Conservation (phyloP, 2,113 vertebrate species). For the Callipepla californica region DNA sequence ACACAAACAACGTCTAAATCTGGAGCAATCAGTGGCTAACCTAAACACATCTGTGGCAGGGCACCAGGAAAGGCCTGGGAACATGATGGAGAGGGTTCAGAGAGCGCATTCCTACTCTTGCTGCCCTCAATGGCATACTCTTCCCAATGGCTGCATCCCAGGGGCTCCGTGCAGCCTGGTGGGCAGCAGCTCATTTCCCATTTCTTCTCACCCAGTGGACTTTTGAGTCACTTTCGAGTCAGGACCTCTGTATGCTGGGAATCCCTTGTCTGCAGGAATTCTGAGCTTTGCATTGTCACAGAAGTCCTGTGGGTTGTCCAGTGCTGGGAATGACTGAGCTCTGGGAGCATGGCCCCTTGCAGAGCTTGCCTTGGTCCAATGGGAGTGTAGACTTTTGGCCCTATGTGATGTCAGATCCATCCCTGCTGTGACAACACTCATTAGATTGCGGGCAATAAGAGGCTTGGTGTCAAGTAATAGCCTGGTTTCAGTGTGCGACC, state of each 20-base stretch:
- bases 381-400: fast-evolving
- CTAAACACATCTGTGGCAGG: not conserved
- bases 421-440: not conserved
- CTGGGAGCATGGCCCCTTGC: not conserved
- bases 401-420: not conserved
- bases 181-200: not conserved
- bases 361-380: not conserved
- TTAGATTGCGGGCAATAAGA: not conserved
- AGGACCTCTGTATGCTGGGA: no score
- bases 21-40: not conserved
- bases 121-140: no score
- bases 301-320: not conserved
- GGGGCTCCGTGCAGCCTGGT: not conserved
- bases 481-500: not conserved
- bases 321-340: not conserved
- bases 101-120: not conserved
- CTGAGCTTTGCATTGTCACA: fast-evolving
- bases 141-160: not conserved
- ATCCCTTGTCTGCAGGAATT: not conserved
- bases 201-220: not conserved
- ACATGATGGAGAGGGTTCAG: not conserved
- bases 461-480: not conserved
- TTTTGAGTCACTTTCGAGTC: not conserved
- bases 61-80: fast-evolving
- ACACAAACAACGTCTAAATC: not conserved